Conservation (phyloP, 2,888 invertebrate genomes). For the Tetramorium bicarinatum region DNA sequence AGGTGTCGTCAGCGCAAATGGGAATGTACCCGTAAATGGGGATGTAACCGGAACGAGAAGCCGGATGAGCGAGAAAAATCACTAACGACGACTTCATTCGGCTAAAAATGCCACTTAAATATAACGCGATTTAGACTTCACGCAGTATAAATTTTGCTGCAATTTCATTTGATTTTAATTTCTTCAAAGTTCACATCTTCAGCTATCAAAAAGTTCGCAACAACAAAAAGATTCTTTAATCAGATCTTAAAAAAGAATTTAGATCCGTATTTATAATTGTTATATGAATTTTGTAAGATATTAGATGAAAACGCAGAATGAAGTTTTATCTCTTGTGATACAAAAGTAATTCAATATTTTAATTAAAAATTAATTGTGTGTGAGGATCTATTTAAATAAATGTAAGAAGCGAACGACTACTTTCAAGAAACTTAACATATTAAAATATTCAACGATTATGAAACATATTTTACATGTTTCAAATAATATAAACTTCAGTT, state of each 20-base stretch:
- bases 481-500: no score
- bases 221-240: no score
- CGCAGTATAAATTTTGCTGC: background rate
- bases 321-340: no score
- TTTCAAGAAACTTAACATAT: no score
- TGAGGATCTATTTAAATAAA: no score
- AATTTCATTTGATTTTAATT: conserved; percentile 1
- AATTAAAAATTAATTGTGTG: no score
- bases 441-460: no score
- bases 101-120: background rate
- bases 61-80: background rate
- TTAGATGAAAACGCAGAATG: no score
- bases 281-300: background rate
- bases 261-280: background rate
- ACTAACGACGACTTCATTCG: conserved; percentile 8
- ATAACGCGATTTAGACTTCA: background rate
- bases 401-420: no score
- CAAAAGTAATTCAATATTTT: no score
- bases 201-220: background rate
- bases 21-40: background rate
- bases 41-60: background rate
- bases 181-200: background rate
- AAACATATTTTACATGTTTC: no score
- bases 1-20: conserved; percentile 43
- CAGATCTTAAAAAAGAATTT: no score